Base-by-base conservation (phyloP, 2,888 invertebrate species). In the Dynastes grantii region DNA sequence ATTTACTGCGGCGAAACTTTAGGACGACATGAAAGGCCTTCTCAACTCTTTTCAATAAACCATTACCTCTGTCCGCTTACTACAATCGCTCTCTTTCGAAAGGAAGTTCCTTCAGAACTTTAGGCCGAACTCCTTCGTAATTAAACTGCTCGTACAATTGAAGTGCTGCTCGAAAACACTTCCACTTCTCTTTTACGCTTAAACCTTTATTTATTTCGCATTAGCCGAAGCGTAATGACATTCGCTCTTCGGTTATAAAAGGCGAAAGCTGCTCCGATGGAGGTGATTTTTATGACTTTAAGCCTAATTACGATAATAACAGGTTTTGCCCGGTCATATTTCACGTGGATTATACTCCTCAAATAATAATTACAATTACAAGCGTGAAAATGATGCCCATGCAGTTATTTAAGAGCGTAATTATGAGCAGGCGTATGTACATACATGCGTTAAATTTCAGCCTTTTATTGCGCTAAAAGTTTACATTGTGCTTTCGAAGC, bases 141-240 rank as follows among this genome's bases (percentile, higher is more conserved):
- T 71, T 71, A 71, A 71, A 58, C 32, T 55, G 55, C 29, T 22
- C 32, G 6, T 37, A 71, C 11, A 71, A 71, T 71, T 53, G 70
- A 70, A 53, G 53, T n/a, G 53, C 32, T 16, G 37, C 22, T 55
- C 55, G 37, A 32, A 55, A 71, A 37, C 37, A 37, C 58, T 71
- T 37, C 37, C 37, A 71, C 8, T 22, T 45, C 45, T 45, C 8
- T 32, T 32, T 68, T 32, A 58, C 55, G 55, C n/a, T 71, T 22
- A 16, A 71, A 58, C 22, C n/a, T 71, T 67, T 58, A 71, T 71
- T 71, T 71, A 58, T 58, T 55, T 55, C 32, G 58, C 40, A 58
- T 71, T n/a, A 58, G 16, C 55, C 16, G 71, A 32, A 40, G 71
- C 71, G 55, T 71, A 71, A 58, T 71, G 71, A 71, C 71, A 71